These are phyloP conservation scores for Apolygus lucorum DNA, from an alignment of 1,140 invertebrate genomes.

Conservation along the genomic window DNA sequence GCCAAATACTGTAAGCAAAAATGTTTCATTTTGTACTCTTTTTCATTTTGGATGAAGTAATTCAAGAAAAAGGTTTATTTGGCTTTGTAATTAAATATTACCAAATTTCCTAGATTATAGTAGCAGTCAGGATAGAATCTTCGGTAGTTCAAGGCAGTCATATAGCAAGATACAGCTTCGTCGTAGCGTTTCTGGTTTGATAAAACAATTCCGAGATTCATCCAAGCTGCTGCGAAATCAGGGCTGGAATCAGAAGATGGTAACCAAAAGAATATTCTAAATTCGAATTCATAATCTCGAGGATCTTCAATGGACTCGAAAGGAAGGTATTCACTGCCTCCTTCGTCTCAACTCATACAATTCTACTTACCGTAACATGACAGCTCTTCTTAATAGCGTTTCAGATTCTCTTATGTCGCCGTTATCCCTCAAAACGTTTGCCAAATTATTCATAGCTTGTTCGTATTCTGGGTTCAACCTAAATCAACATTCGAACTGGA, in stretches of 20 bases:
- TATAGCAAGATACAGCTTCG: conserved; percentile 70
- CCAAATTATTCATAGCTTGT: conserved; percentile 95
- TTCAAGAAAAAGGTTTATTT: too few relatives aligned
- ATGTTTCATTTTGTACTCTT: too few relatives aligned
- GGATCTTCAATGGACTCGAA: too few relatives aligned
- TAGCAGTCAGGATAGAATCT: conserved; percentile 83
- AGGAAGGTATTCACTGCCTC: too few relatives aligned
- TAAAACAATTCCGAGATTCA: conserved; percentile 92
- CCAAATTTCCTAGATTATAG: conserved; percentile 90
- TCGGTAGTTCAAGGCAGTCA: conserved; percentile 63
- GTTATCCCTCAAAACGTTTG: conserved; percentile 78
- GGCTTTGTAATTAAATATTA: too few relatives aligned
- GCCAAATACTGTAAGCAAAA: conserved; percentile 51
- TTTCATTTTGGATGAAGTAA: too few relatives aligned
- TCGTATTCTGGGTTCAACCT: conserved; percentile 84
- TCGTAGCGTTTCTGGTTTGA: conserved; percentile 59
- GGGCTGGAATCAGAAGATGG: too few relatives aligned
- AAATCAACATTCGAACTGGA: too few relatives aligned
- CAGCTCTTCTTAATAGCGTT: conserved; percentile 60
- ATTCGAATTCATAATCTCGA: too few relatives aligned
- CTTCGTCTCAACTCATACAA: too few relatives aligned
- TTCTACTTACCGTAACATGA: conserved; percentile 55
- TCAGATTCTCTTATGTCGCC: conserved; percentile 66
- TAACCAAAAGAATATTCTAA: too few relatives aligned
- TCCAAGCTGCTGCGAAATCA: conserved; percentile 92